phyloP scores from a whole-genome alignment of 1,140 invertebrate genomes.

The Dolichoris vasculosae region DNA sequence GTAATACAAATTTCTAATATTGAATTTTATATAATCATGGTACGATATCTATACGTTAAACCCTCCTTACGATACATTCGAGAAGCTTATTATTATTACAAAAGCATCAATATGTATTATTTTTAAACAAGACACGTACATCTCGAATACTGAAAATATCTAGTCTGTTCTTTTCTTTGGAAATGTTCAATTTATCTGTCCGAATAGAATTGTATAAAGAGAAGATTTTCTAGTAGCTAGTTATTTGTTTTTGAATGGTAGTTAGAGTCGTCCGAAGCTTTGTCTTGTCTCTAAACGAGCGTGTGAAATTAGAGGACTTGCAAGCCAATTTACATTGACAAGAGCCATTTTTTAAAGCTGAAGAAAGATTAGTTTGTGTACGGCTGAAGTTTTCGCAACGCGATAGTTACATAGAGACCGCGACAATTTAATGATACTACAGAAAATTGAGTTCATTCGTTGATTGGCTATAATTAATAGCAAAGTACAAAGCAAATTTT shows the following conservation, averaged over 20 bases:
- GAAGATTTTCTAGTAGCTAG: constrained; percentile 24
- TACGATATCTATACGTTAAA: too few species aligned
- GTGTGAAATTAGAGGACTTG: constrained; percentile 60
- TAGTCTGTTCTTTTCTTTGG: not conserved
- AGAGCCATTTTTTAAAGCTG: constrained; percentile 56
- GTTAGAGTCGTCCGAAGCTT: constrained; percentile 42
- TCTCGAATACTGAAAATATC: too few species aligned
- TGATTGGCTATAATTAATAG: not conserved
- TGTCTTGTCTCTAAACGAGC: constrained; percentile 20
- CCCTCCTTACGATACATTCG: too few species aligned
- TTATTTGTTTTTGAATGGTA: constrained; percentile 61
- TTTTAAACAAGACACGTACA: too few species aligned
- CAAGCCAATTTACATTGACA: constrained; percentile 60
- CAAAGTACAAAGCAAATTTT: not conserved
- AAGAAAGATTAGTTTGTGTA: constrained; percentile 51
- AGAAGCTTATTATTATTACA: too few species aligned
- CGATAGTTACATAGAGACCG: not conserved
- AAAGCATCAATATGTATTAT: too few species aligned
- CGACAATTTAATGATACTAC: not conserved
- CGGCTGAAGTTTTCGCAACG: not conserved
- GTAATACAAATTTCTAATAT: too few species aligned
- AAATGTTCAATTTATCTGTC: not conserved
- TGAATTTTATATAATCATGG: too few species aligned
- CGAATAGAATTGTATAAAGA: not conserved
- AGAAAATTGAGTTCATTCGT: not conserved